These are phyloP conservation scores for Bungarus multicinctus DNA, from an alignment of 2,113 vertebrate genomes.

Conservation along the genomic window DNA sequence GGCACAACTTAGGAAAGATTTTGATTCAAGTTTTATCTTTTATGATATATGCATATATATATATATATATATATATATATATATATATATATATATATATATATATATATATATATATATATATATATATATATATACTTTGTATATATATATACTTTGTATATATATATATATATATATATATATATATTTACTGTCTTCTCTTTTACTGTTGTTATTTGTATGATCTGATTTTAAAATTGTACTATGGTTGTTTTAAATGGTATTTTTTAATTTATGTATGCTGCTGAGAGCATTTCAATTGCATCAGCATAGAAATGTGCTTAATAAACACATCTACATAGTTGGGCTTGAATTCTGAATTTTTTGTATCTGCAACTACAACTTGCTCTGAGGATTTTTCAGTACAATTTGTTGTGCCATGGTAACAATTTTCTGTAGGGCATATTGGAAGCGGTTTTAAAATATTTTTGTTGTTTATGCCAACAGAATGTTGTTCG, in stretches of 20 bases:
- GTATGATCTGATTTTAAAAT: background rate
- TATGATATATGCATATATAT: constrained; percentile 1
- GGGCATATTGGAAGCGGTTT: background rate
- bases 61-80: background rate
- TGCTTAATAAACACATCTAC: background rate
- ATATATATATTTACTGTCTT: background rate
- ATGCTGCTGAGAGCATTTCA: background rate
- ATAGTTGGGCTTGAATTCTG: background rate
- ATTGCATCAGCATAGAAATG: background rate
- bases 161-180: too few relatives aligned
- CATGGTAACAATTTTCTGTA: background rate
- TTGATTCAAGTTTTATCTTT: background rate
- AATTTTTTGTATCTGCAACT: background rate
- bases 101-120: too few relatives aligned
- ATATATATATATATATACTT: too few relatives aligned
- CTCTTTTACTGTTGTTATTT: background rate
- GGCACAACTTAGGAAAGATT: background rate
- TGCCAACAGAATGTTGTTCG: background rate
- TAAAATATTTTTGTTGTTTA: background rate
- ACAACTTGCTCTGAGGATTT: background rate
- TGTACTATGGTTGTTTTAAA: background rate
- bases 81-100: too few relatives aligned
- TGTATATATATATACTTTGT: too few relatives aligned
- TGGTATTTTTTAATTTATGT: background rate
- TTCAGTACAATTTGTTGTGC: background rate